These are phyloP conservation scores for Synanthedon vespiformis DNA, from an alignment of 2,888 invertebrate species.

Conservation along the genomic window DNA sequence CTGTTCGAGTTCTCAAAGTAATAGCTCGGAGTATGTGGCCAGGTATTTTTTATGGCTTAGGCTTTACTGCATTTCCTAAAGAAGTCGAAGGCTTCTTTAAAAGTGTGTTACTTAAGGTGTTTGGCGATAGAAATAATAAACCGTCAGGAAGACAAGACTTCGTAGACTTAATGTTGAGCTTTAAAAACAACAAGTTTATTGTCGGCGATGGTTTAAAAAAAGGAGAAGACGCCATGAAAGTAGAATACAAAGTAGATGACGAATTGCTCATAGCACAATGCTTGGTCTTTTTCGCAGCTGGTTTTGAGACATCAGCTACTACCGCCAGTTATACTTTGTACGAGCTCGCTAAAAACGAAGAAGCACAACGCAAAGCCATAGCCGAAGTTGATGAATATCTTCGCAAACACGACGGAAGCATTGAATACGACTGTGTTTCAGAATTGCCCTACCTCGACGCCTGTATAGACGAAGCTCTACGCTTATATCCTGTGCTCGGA, in stretches of 20 bases:
- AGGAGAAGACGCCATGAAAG: conserved; percentile 1
- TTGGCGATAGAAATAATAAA: background rate
- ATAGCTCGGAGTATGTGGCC: conserved; percentile 33
- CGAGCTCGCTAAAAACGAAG: conserved; percentile 31
- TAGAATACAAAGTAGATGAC: conserved; percentile 23
- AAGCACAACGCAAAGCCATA: conserved; percentile 19
- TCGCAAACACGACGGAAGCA: conserved; percentile 12
- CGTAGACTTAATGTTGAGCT: background rate
- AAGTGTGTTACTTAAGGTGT: background rate
- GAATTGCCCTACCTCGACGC: conserved; percentile 31
- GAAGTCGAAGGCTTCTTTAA: conserved; percentile 10
- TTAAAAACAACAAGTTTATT: background rate
- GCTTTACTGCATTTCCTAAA: conserved; percentile 21
- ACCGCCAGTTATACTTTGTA: conserved; percentile 24
- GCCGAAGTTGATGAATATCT: conserved; percentile 31
- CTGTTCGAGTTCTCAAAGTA: conserved; percentile 19
- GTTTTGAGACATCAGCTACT: conserved; percentile 36
- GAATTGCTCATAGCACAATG: conserved; percentile 52
- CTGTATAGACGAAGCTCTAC: conserved; percentile 13
- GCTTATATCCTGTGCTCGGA: too few relatives aligned
- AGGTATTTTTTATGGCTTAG: conserved; percentile 28
- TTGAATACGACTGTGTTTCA: conserved; percentile 29
- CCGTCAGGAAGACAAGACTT: background rate
- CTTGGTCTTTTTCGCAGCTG: conserved; percentile 53
- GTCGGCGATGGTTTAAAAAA: background rate